Percentiles rank a stretch among this genome's conserved stretches.
Conservation (phyloP, 2,888 invertebrate species). For the Holacanthella duospinosa region DNA sequence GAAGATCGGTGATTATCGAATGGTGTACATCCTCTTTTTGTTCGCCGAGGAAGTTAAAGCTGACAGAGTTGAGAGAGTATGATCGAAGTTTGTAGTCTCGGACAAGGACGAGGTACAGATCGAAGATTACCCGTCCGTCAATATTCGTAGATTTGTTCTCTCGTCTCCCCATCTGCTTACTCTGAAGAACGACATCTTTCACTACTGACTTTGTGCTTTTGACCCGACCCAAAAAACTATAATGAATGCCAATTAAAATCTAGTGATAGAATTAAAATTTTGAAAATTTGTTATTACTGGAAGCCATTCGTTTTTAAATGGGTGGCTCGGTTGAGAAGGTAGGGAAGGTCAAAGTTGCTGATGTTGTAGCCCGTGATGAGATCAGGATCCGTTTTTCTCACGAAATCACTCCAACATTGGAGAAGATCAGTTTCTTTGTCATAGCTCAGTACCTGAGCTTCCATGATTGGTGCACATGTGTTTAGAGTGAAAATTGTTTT, state of each 20-base stretch:
- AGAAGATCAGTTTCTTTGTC: conserved; percentile 61
- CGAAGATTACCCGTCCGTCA: conserved; percentile 94
- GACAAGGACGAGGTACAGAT: conserved; percentile 80
- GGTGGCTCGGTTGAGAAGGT: conserved; percentile 83
- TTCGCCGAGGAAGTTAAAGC: conserved; percentile 94
- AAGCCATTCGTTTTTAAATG: conserved; percentile 72
- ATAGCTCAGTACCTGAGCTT: conserved; percentile 78
- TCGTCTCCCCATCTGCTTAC: conserved; percentile 92
- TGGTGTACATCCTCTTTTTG: conserved; percentile 99
- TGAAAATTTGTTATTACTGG: conserved; percentile 49
- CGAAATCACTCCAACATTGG: conserved; percentile 82
- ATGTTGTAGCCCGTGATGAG: conserved; percentile 99
- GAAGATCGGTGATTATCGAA: conserved; percentile 92
- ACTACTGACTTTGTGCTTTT: conserved; percentile 52
- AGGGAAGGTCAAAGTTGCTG: conserved; percentile 96
- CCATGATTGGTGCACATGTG: conserved; percentile 90
- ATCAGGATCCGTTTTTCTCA: conserved; percentile 90
- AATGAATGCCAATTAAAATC: no score
- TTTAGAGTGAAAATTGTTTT: conserved; percentile 91
- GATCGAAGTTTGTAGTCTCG: conserved; percentile 95
- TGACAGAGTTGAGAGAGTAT: conserved; percentile 94
- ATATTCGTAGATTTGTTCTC: conserved; percentile 93
- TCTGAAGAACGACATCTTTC: conserved; percentile 50
- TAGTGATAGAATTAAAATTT: no score
- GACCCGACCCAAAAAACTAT: conserved; percentile 61